Base-by-base conservation (phyloP, 2,113 vertebrate genomes). In the Blennius ocellaris region DNA sequence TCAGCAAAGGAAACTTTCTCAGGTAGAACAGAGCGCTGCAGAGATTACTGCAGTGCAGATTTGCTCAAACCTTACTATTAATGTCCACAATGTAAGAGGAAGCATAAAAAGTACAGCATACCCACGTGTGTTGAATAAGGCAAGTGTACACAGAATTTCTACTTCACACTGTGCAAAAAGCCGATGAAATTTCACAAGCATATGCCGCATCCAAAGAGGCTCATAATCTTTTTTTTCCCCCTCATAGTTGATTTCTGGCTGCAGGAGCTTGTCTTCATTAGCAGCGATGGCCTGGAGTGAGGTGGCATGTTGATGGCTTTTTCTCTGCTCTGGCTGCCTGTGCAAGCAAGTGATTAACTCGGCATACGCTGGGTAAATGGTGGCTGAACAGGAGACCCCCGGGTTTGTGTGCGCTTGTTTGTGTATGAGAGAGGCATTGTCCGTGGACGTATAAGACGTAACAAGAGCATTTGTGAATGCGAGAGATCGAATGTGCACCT, bases 1-100 rank as follows among this genome's bases (percentile, higher is more conserved):
- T 93, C 82, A 84, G 51, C 6, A 73, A 73, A 55, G 68, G 80
- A 87, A 81, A 86, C 84, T 79, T 81, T 87, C 73, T 87, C 80
- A 49, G 79, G 74, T 81, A 21, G 64, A 44, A 75, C 75, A 66
- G 55, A 76, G 59, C 11, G 16, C 41, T 12, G 69, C 39, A 72
- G 58, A 86, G 71, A 80, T 84, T 69, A 48, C 44, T 48, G 57
- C 36, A 11, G 16, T 1, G 16, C n/a, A 84, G 78, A 87, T 83
- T 73, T 80, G 54, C n/a, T 17, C 3, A 30, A 41, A 75, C 38
- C 15, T 62, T 15, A 12, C 10, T 57, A 51, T n/a, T 62, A 44
- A 61, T 10, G 36, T n/a, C 6, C 37, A 57, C 61, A 30, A 15
- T 30, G 41, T 44, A 30, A 30, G 21, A 30, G 21, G 21, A 30